Conservation (phyloP, 1,140 invertebrate genomes). For the Lysiphlebus fabarum region DNA sequence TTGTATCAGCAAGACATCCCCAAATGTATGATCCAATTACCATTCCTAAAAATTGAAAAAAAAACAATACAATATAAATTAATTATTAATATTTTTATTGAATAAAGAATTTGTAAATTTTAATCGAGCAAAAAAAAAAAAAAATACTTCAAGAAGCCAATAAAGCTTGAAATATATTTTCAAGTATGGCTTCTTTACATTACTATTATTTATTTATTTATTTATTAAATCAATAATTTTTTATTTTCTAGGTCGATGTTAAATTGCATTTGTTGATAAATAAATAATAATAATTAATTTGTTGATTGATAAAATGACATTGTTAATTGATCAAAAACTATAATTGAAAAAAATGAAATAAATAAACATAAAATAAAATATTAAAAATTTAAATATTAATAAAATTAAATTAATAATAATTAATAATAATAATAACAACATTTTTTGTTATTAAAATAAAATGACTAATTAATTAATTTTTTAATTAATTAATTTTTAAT, state of each 20-base stretch:
- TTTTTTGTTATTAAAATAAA: too few relatives aligned
- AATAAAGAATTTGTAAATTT: not conserved
- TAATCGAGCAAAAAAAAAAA: slow-evolving; percentile 8
- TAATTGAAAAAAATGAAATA: too few relatives aligned
- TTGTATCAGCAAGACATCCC: slow-evolving; percentile 81
- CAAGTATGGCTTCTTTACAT: not conserved
- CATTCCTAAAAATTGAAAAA: slow-evolving; percentile 72
- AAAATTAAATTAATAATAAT: too few relatives aligned
- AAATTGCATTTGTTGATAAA: not conserved
- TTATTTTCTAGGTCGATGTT: slow-evolving; percentile 17
- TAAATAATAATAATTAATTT: not conserved
- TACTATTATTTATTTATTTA: too few relatives aligned
- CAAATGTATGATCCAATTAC: slow-evolving; percentile 85
- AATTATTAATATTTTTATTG: not conserved
- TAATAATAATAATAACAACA: too few relatives aligned
- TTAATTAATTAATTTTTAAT: too few relatives aligned
- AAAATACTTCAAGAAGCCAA: slow-evolving; percentile 14
- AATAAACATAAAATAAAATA: too few relatives aligned
- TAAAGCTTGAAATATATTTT: not conserved
- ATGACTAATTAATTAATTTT: too few relatives aligned
- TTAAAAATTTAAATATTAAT: too few relatives aligned
- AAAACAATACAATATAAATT: slow-evolving; percentile 2
- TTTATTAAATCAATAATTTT: slow-evolving; percentile 20
- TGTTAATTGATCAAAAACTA: too few relatives aligned
- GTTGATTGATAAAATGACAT: too few relatives aligned